These are phyloP conservation scores for Mallotus villosus DNA, from an alignment of 2,797 vertebrate genomes.

Conservation along the genomic window DNA sequence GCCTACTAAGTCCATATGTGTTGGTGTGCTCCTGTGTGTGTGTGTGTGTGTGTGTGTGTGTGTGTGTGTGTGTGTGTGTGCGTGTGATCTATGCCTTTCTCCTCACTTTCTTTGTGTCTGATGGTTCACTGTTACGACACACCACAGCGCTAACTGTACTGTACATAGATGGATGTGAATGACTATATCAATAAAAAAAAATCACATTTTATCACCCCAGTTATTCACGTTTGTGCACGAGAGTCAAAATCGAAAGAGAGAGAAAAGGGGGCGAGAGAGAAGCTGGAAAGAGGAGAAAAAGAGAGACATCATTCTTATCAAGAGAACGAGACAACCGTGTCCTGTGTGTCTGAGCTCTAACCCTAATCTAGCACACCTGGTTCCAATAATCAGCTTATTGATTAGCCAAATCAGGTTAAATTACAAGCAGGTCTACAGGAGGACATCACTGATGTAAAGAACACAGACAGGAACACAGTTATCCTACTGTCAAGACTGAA, in stretches of 20 bases:
- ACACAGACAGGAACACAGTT: too few species aligned
- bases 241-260: not conserved
- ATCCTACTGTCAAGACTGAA: not conserved
- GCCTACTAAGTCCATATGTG: conserved; percentile 6
- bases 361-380: too few species aligned
- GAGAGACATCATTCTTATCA: not conserved
- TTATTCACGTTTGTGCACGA: not conserved
- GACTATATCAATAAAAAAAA: not conserved
- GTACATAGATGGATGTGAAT: not conserved
- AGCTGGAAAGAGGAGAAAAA: not conserved
- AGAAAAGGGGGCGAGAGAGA: not conserved
- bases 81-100: not conserved
- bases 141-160: not conserved
- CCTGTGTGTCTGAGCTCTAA: too few species aligned
- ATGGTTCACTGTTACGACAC: not conserved
- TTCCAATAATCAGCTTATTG: too few species aligned
- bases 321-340: too few species aligned
- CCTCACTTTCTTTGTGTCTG: not conserved
- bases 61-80: conserved; percentile 21
- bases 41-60: conserved; percentile 24
- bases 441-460: too few species aligned
- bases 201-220: not conserved
- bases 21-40: conserved; percentile 10
- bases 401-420: not conserved
- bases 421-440: not conserved